Evolutionary conservation across 2,797 vertebrate species (phyloP), one percentile per base, ranked within the genome.

Genomic region (Peromyscus aztecus): DNA sequence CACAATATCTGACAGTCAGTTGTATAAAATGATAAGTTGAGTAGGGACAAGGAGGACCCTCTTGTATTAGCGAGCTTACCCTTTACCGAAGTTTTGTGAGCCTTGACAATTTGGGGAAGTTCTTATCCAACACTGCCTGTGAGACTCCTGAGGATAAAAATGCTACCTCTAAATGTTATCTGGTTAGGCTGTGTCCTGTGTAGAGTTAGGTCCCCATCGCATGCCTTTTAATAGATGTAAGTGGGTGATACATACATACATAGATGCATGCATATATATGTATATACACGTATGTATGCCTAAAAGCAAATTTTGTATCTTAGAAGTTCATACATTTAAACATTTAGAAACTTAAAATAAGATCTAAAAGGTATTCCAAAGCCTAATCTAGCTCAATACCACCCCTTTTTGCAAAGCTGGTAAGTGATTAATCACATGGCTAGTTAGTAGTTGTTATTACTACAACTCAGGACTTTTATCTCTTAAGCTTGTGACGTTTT

Each of bases 251-350:
- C 27, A 61, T 29, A 21, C 27, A 61, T 29, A 3, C 6, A 49
- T 81, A 19, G 37, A 24, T n/a, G 2, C 43, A 31, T 49, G 17
- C 7, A 21, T 21, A 10, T 11, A 4, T 10, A 34, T 21, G 34
- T 24, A 78, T 24, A 12, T 6, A n/a, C 55, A 27, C 9, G 2
- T 11, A 65, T 14, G 59, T 34, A 9, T n/a, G 12, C n/a, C 23
- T 88, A 73, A 85, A 81, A 40, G 8, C 67, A 90, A 93, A 95
- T 80, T 94, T 17, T 17, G 8, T 61, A 87, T 92, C 87, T 89
- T 84, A 80, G 87, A 90, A 29, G 4, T 24, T 63, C 65, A 92
- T 77, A 63, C 4, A 82, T 91, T 40, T 82, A 94, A 75, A 83
- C 14, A 29, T 63, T 37, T 43, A 27, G 13, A 89, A 94, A 61